Evolutionary conservation across 2,113 vertebrate genomes (phyloP).

Genomic region (Cynopterus brachyotis): DNA sequence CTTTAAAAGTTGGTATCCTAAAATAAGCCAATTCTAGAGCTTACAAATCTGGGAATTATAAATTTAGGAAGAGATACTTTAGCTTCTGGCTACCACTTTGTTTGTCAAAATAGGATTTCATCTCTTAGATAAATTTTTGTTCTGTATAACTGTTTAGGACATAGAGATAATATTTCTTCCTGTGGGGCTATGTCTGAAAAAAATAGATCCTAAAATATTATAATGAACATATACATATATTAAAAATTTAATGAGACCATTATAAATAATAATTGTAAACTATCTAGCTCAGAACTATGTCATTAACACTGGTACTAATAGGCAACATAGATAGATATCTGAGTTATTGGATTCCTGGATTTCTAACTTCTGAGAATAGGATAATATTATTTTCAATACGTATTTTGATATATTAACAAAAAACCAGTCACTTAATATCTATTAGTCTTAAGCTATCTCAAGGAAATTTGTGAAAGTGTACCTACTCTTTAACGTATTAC

Average conservation of each 20-base stretch:
- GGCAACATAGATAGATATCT: background rate
- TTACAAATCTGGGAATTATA: background rate
- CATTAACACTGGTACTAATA: background rate
- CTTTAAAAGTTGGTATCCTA: background rate
- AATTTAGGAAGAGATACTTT: background rate
- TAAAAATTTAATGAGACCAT: background rate
- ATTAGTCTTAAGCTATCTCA: background rate
- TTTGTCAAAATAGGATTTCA: background rate
- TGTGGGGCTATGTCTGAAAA: background rate
- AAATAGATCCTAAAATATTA: background rate
- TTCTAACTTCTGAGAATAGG: background rate
- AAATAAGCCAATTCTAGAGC: background rate
- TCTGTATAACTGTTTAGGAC: background rate
- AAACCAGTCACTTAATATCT: background rate
- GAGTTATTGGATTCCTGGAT: background rate
- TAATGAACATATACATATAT: background rate
- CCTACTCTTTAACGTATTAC: background rate
- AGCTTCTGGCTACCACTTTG: background rate
- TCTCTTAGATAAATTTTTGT: background rate
- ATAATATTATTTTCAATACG: background rate
- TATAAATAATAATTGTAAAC: background rate
- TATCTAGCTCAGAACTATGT: background rate
- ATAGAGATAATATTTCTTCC: background rate
- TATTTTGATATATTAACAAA: background rate
- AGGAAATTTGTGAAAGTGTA: background rate